Evolutionary conservation across 2,888 invertebrate species (phyloP), one percentile per base, ranked within the genome.

Genomic region (Zeuzera pyrina): DNA sequence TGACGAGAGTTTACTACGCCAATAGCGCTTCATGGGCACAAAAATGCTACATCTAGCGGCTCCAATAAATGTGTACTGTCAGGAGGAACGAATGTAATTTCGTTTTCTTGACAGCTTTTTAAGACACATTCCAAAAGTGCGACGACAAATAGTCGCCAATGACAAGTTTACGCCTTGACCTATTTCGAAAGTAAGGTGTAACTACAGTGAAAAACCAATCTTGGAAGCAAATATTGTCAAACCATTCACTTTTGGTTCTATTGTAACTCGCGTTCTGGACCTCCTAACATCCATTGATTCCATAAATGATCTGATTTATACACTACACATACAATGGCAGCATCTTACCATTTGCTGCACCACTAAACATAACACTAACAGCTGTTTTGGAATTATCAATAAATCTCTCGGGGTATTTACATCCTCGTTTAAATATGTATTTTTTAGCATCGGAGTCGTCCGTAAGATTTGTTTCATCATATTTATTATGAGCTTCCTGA

Each of bases 111-210:
- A 39, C 64, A 63, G 30, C 33, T 30, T 30, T 46, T 15, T 25
- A 66, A 30, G 23, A 61, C 46, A 23, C 34, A 25, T 30, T 34
- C 31, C 26, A 48, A 22, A 55, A 36, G 39, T 61, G 59, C 12
- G 46, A 49, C 6, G 51, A 41, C 34, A 65, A 43, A 45, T 66
- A 69, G 36, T 68, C 60, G 6, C 66, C 63, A 30, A 69, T 56
- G 27, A 67, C 23, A n/a, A 58, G 47, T 38, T 57, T 58, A 33
- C 29, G 38, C 5, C 53, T 57, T 12, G 30, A 14, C 21, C 41
- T 35, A 29, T 38, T 41, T 25, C 43, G 38, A 2, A 15, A 27
- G 29, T 45, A 52, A 24, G 52, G 52, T 15, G 56, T 29, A 21
- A 39, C 43, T 10, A 47, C 33, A 15, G 40, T 35, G 16, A 31